phyloP scores from a whole-genome alignment of 2,888 invertebrate species.

The Colletes collaris region DNA sequence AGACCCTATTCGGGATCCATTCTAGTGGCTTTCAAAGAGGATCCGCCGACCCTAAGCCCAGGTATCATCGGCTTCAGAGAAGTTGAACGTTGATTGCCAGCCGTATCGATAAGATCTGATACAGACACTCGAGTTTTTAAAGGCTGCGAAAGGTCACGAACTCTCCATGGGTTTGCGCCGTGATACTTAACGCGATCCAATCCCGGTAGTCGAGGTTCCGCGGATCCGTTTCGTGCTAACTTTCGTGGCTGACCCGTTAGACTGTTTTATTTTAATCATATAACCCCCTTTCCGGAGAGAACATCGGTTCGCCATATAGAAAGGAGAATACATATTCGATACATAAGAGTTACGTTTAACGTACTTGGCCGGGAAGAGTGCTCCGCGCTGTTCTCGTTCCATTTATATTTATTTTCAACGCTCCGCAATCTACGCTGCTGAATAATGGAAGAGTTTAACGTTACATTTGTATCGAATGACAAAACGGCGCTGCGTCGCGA shows the following conservation, averaged over 20 bases:
- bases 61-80: conserved; percentile 61
- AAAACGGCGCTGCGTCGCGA: too few species aligned
- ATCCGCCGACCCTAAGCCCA: conserved; percentile 55
- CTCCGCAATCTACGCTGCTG: too few species aligned
- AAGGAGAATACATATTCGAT: neutral
- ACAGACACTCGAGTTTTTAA: conserved; percentile 70
- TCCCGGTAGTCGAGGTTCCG: conserved; percentile 36
- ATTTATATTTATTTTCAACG: too few species aligned
- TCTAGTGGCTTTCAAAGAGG: conserved; percentile 54
- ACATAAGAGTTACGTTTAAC: too few species aligned
- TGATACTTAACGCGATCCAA: conserved; percentile 40
- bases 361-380: too few species aligned
- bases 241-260: conserved; percentile 46
- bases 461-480: too few species aligned
- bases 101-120: conserved; percentile 67
- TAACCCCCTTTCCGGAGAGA: conserved; percentile 37
- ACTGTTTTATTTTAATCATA: conserved; percentile 37
- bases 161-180: conserved; percentile 31
- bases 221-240: conserved; percentile 43
- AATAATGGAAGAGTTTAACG: too few species aligned
- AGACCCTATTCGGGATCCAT: conserved; percentile 2
- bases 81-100: conserved; percentile 62
- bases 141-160: conserved; percentile 66
- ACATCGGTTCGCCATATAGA: neutral
- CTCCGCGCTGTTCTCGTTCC: too few species aligned